phyloP scores from a whole-genome alignment of 37 sponge, comb jelly and placozoan species.

The Corticium candelabrum region DNA sequence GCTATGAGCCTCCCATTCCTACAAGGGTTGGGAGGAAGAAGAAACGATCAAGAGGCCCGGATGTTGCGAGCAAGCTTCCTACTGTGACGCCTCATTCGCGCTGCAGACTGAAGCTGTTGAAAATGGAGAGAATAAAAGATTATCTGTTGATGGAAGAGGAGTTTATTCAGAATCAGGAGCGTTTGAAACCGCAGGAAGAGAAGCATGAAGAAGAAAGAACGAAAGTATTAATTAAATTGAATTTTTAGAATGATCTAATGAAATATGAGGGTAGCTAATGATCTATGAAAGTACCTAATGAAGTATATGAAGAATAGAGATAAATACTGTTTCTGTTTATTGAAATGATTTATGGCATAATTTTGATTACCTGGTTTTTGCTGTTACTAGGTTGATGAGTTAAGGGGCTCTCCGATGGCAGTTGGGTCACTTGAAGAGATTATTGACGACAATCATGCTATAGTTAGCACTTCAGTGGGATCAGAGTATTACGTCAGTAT shows the following conservation, averaged over 20 bases:
- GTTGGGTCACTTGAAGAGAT: conserved; percentile 98
- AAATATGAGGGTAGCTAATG: no score
- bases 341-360: not conserved
- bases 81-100: conserved; percentile 88
- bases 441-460: conserved; percentile 99
- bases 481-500: conserved; percentile 98
- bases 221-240: not conserved
- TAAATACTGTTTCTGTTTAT: not conserved
- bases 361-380: no score
- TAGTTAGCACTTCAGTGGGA: conserved; percentile 93
- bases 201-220: conserved; percentile 67
- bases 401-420: conserved; percentile 95
- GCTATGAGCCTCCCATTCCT: conserved; percentile 92
- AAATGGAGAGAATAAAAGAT: conserved; percentile 91
- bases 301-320: no score
- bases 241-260: no score
- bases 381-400: conserved; percentile 92
- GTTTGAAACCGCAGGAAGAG: conserved; percentile 89
- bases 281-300: no score
- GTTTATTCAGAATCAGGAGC: conserved; percentile 88
- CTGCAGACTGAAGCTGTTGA: conserved; percentile 78
- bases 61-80: conserved; percentile 90
- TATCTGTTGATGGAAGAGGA: conserved; percentile 95
- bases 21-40: conserved; percentile 88
- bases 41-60: conserved; percentile 81